Evolutionary conservation across 2,113 vertebrate species (phyloP).

Genomic region (Lepisosteus oculatus): DNA sequence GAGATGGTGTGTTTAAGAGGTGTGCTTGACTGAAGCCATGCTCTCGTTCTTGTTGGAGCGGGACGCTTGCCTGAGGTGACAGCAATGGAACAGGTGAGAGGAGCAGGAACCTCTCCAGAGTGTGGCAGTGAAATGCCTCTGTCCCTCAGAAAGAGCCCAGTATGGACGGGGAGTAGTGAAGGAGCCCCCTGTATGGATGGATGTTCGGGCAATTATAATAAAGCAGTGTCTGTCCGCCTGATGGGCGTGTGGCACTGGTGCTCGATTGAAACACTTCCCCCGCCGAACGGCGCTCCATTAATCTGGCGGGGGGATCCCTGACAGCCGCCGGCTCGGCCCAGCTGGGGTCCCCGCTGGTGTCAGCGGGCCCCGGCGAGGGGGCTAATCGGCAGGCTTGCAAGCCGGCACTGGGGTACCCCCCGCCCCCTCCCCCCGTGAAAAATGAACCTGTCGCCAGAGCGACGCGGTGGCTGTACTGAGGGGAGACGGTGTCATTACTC

Average conservation of each 20-base stretch:
- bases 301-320: constrained; percentile 50
- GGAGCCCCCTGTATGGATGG: neutral
- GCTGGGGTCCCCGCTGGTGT: constrained; percentile 25
- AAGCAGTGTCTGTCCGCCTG: constrained; percentile 64
- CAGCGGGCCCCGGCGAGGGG: constrained; percentile 21
- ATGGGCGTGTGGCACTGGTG: constrained; percentile 67
- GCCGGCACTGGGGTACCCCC: constrained; percentile 43
- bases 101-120: too few relatives aligned
- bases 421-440: constrained; percentile 52
- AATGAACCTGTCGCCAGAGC: constrained; percentile 62
- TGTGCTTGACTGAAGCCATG: too few relatives aligned
- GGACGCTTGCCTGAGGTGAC: too few relatives aligned
- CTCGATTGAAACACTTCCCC: constrained; percentile 74
- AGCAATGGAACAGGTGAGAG: too few relatives aligned
- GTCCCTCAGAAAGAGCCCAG: too few relatives aligned
- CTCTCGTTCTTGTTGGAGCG: too few relatives aligned
- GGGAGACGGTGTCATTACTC: constrained; percentile 44
- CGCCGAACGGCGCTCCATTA: constrained; percentile 66
- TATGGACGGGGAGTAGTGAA: constrained; percentile 20
- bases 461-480: constrained; percentile 43
- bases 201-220: constrained; percentile 47
- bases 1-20: too few relatives aligned
- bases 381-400: constrained; percentile 19
- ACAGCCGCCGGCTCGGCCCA: constrained; percentile 23
- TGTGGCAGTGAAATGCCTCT: too few relatives aligned